These are phyloP conservation scores for Disparrhopalites patrizii DNA, from an alignment of 2,888 invertebrate genomes.

Conservation along the genomic window DNA sequence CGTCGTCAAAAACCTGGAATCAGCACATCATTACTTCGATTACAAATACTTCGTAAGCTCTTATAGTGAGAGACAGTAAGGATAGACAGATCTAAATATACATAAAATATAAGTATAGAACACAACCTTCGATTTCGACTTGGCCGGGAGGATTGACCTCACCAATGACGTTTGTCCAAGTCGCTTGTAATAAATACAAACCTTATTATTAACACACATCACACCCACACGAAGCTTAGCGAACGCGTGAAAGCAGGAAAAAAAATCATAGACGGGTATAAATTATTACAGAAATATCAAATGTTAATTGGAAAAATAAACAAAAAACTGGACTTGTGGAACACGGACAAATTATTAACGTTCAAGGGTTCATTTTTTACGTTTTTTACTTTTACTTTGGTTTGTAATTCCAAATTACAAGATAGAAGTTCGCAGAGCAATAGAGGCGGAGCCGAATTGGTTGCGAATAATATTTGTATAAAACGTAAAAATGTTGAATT, in stretches of 20 bases:
- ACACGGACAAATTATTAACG: not conserved
- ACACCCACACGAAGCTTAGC: constrained; percentile 21
- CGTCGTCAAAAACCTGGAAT: constrained; percentile 85
- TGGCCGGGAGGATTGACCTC: constrained; percentile 44
- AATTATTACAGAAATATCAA: not conserved
- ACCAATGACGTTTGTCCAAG: constrained; percentile 43
- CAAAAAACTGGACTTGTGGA: not conserved
- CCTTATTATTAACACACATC: constrained; percentile 27
- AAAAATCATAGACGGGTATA: not conserved
- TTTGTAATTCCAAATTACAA: not conserved
- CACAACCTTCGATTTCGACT: constrained; percentile 47
- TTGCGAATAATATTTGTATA: constrained; percentile 23
- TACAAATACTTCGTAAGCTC: too few relatives aligned
- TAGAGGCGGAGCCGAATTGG: constrained; percentile 28
- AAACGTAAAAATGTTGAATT: constrained; percentile 46
- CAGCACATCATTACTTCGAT: too few relatives aligned
- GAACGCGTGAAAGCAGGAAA: not conserved
- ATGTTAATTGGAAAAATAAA: not conserved
- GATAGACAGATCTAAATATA: not conserved
- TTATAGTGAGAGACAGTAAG: too few relatives aligned
- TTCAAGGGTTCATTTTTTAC: not conserved
- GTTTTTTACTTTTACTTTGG: constrained; percentile 17
- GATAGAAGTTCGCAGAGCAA: constrained; percentile 17
- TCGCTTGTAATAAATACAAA: constrained; percentile 40
- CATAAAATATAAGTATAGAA: constrained; percentile 4